These are phyloP conservation scores for Ceuthmochares aereus DNA, from an alignment of 2,113 vertebrate genomes.

Conservation along the genomic window DNA sequence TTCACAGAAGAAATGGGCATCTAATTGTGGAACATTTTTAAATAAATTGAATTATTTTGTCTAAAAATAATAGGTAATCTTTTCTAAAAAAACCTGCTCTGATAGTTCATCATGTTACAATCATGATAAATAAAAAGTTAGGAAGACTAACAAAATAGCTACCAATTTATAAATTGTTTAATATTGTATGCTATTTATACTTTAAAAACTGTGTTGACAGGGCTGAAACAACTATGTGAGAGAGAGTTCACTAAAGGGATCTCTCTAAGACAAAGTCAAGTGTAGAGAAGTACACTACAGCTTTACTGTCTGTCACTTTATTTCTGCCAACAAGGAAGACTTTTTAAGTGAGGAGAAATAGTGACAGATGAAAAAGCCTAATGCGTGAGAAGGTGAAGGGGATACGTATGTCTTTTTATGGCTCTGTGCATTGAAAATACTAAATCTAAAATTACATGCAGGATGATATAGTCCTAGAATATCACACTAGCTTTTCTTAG, in stretches of 20 bases:
- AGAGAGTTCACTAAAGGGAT: not conserved
- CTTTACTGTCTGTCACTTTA: not conserved
- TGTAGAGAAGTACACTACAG: not conserved
- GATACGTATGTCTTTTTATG: not conserved
- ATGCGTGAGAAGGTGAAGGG: not conserved
- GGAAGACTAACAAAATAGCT: not conserved
- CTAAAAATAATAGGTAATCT: not conserved
- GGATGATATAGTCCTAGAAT: not conserved
- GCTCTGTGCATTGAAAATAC: not conserved
- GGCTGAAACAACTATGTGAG: not conserved
- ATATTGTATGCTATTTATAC: not conserved
- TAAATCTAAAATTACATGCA: not conserved
- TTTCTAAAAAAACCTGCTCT: not conserved
- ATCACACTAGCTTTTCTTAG: not conserved
- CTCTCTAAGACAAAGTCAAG: not conserved
- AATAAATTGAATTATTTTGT: not conserved
- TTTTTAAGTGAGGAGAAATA: not conserved
- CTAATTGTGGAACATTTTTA: not conserved
- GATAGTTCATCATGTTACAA: not conserved
- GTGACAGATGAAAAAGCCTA: not conserved
- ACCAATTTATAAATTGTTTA: not conserved
- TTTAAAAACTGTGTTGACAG: not conserved
- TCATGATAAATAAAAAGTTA: not conserved
- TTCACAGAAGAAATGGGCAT: not conserved
- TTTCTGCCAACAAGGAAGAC: not conserved